Percentiles rank a stretch among this genome's conserved stretches.
phyloP scores from a whole-genome alignment of 2,797 vertebrate genomes.

The Protosalanx chinensis region DNA sequence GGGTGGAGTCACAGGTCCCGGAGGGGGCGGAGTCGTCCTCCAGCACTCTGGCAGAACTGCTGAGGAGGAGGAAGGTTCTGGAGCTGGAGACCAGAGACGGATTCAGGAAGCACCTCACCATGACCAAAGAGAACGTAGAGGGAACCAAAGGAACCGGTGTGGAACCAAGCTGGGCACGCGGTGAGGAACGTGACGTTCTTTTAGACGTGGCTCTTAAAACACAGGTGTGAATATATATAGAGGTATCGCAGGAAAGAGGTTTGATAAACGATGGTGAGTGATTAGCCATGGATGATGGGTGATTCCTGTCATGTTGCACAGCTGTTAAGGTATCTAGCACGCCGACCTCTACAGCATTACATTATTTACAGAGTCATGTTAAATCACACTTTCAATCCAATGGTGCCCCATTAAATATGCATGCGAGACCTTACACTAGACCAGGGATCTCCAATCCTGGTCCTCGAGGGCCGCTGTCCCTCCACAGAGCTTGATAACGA shows the following conservation, averaged over 20 bases:
- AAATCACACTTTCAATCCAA: conserved; percentile 46
- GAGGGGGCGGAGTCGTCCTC: conserved; percentile 69
- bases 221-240: not conserved
- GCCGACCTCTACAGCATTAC: conserved; percentile 26
- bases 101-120: conserved; percentile 78
- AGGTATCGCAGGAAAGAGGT: not conserved
- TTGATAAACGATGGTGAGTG: not conserved
- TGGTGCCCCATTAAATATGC: conserved; percentile 46
- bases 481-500: no score
- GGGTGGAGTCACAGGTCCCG: conserved; percentile 10
- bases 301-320: conserved; percentile 61
- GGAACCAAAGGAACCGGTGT: conserved; percentile 72
- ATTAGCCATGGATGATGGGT: not conserved
- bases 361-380: conserved; percentile 49
- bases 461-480: no score
- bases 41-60: conserved; percentile 85
- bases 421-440: conserved; percentile 29
- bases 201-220: not conserved
- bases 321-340: conserved; percentile 67
- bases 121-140: conserved; percentile 77
- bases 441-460: conserved; percentile 21
- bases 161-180: conserved; percentile 79
- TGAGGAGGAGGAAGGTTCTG: conserved; percentile 81
- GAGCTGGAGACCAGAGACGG: conserved; percentile 74
- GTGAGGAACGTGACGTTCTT: conserved; percentile 66